Evolutionary conservation across 2,797 vertebrate species (phyloP).

Genomic region (Thaleichthys pacificus): DNA sequence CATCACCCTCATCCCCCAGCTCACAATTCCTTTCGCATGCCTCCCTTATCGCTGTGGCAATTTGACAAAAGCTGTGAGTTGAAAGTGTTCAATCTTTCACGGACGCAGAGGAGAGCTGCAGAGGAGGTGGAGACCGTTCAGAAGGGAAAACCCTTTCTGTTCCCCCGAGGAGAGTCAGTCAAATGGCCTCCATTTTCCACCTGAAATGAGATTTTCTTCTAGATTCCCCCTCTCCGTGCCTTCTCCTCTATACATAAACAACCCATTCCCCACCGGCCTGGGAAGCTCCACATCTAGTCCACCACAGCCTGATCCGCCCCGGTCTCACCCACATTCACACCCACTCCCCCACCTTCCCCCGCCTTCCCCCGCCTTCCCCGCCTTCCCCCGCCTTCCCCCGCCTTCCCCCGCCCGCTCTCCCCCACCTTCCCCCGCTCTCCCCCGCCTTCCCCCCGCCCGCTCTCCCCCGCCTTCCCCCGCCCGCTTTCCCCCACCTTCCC

Average conservation of each 20-base stretch:
- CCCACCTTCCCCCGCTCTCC: no score
- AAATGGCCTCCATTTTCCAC: slow-evolving; percentile 30
- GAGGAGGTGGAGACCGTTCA: slow-evolving; percentile 11
- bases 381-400: no score
- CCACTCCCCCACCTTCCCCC: background rate
- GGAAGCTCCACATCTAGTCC: background rate
- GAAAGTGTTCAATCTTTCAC: slow-evolving; percentile 26
- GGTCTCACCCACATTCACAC: background rate
- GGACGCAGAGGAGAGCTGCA: slow-evolving; percentile 15
- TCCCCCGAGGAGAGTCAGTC: slow-evolving; percentile 29
- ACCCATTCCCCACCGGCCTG: background rate
- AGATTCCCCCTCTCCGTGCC: slow-evolving; percentile 3
- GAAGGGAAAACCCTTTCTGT: slow-evolving; percentile 14
- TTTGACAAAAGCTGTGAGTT: slow-evolving; percentile 31
- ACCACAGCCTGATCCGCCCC: background rate
- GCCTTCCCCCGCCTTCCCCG: no score
- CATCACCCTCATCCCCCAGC: slow-evolving; percentile 27
- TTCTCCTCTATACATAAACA: slow-evolving; percentile 5
- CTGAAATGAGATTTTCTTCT: slow-evolving; percentile 28
- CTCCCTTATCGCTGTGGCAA: slow-evolving; percentile 48
- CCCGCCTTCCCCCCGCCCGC: no score
- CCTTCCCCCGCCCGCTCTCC: no score
- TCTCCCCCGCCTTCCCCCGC: no score
- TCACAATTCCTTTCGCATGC: slow-evolving; percentile 25
- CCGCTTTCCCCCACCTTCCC: no score